phyloP scores from a whole-genome alignment of 2,113 vertebrate genomes.

The Oryzias celebensis region DNA sequence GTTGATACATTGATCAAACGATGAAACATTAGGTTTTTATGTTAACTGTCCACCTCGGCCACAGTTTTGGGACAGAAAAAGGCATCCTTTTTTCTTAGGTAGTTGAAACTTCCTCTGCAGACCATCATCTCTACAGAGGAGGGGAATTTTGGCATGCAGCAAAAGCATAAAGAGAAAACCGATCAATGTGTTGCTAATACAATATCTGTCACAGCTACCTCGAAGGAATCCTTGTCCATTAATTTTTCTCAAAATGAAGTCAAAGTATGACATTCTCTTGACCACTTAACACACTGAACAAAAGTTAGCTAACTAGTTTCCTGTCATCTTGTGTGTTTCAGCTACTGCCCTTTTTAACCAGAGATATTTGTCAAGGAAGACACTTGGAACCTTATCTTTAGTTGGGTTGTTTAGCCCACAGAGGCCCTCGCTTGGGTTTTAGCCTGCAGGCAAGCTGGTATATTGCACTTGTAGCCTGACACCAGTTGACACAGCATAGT shows the following conservation, averaged over 20 bases:
- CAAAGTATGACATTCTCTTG: slow-evolving; percentile 23
- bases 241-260: too few relatives aligned
- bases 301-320: slow-evolving; percentile 40
- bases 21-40: too few relatives aligned
- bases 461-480: slow-evolving; percentile 74
- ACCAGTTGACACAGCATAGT: slow-evolving; percentile 77
- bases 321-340: slow-evolving; percentile 52
- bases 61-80: slow-evolving; percentile 43
- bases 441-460: slow-evolving; percentile 66
- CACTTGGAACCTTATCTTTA: slow-evolving; percentile 58
- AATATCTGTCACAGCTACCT: too few relatives aligned
- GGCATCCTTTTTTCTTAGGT: slow-evolving; percentile 76
- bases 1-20: too few relatives aligned
- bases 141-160: slow-evolving; percentile 20
- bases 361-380: slow-evolving; percentile 51
- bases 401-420: slow-evolving; percentile 68
- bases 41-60: slow-evolving; percentile 9
- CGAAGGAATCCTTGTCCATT: too few relatives aligned
- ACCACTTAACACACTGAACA: slow-evolving; percentile 5
- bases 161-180: slow-evolving; percentile 37
- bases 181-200: too few relatives aligned
- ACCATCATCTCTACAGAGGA: slow-evolving; percentile 50
- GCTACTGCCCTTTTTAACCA: slow-evolving; percentile 47
- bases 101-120: slow-evolving; percentile 67
- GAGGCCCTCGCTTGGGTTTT: slow-evolving; percentile 51